Evolutionary conservation across 1,140 invertebrate species (phyloP).

Genomic region (Bombyx mandarina): DNA sequence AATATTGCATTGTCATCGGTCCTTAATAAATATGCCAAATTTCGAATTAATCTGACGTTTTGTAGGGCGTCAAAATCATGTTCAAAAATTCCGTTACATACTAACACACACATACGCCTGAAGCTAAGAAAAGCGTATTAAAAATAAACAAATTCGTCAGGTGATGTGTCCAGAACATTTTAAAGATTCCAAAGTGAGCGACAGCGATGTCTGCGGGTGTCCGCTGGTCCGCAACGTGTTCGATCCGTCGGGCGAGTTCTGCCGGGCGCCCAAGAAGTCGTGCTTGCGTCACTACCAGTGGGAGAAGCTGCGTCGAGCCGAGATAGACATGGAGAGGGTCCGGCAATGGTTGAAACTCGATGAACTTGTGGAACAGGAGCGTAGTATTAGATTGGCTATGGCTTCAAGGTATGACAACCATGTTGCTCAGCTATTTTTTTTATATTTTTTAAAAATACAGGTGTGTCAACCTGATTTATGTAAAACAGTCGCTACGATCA

Average conservation of each 20-base stretch:
- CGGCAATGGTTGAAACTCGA: conserved; percentile 94
- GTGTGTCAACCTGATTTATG: too few relatives aligned
- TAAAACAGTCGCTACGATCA: too few relatives aligned
- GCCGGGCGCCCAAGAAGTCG: conserved; percentile 89
- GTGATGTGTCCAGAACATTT: conserved; percentile 97
- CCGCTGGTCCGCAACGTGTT: conserved; percentile 89
- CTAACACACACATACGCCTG: too few relatives aligned
- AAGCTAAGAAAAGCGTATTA: too few relatives aligned
- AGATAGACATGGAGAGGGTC: conserved; percentile 85
- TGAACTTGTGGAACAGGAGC: conserved; percentile 95
- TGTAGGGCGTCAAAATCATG: too few relatives aligned
- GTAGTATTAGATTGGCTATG: conserved; percentile 89
- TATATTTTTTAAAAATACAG: too few relatives aligned
- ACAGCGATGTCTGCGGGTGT: conserved; percentile 91
- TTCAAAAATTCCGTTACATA: too few relatives aligned
- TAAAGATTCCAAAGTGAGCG: conserved; percentile 93
- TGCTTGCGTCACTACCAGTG: conserved; percentile 95
- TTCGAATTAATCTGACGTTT: too few relatives aligned
- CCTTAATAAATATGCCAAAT: too few relatives aligned
- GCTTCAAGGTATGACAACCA: conserved; percentile 73
- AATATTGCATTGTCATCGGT: too few relatives aligned
- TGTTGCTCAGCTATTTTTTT: too few relatives aligned
- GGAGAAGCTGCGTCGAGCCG: conserved; percentile 94
- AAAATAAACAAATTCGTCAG: conserved; percentile 17
- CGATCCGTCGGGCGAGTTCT: conserved; percentile 82